A percentile compares a stretch with the other conserved stretches of the same genome.
Conservation (phyloP, 2,113 vertebrate species). For the Scalopus aquaticus region DNA sequence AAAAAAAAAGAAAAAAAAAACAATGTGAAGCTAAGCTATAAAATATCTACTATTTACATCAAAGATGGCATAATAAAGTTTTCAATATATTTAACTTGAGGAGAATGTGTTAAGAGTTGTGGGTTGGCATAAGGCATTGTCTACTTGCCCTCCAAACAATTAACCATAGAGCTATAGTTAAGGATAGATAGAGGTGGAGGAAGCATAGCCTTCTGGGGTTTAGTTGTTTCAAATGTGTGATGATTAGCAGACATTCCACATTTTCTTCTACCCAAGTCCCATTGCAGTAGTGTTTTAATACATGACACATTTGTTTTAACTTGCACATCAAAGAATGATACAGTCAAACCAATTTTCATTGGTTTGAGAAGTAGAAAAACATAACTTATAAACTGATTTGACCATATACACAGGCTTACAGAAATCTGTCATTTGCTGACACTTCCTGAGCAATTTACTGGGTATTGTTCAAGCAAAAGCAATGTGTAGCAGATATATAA, state of each 20-base stretch:
- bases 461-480: not conserved
- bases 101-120: not conserved
- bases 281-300: not conserved
- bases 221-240: not conserved
- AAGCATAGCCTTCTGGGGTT: rapidly evolving
- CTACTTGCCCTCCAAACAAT: no score
- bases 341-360: not conserved
- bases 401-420: not conserved
- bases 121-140: rapidly evolving
- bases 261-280: not conserved
- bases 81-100: not conserved
- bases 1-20: not conserved
- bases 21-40: not conserved
- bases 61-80: not conserved
- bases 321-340: not conserved
- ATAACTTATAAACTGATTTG: not conserved
- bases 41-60: not conserved
- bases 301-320: not conserved
- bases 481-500: not conserved
- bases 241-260: not conserved
- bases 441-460: not conserved
- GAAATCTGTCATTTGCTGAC: not conserved
- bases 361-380: not conserved
- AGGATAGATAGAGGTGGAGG: not conserved
- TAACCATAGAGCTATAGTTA: rapidly evolving